phyloP scores from a whole-genome alignment of 2,888 invertebrate species.

The Trachelus iudaicus region DNA sequence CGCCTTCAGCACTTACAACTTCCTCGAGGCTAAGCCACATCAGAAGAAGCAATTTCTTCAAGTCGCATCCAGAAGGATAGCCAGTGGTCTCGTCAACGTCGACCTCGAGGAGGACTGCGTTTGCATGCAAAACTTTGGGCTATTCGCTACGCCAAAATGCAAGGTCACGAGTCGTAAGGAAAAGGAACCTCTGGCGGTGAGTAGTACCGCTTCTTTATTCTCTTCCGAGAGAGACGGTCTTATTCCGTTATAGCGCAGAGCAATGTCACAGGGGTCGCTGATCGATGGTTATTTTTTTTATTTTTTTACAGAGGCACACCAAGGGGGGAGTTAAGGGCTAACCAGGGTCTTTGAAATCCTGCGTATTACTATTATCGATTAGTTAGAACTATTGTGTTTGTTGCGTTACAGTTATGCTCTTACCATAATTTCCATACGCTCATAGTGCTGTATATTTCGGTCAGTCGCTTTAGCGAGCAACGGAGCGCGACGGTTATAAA shows the following conservation, averaged over 20 bases:
- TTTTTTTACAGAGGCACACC: constrained; percentile 48
- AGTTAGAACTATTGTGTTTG: constrained; percentile 45
- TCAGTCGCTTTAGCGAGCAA: too few relatives aligned
- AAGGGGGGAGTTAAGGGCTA: constrained; percentile 36
- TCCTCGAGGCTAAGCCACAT: constrained; percentile 68
- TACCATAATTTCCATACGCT: too few relatives aligned
- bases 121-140: constrained; percentile 49
- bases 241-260: background rate
- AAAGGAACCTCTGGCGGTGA: constrained; percentile 45
- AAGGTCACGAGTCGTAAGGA: constrained; percentile 58
- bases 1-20: constrained; percentile 74
- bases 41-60: constrained; percentile 74
- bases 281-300: background rate
- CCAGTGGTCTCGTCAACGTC: constrained; percentile 48
- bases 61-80: constrained; percentile 62
- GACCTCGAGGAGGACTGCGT: constrained; percentile 60
- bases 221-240: background rate
- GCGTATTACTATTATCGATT: constrained; percentile 33
- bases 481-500: too few relatives aligned
- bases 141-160: constrained; percentile 51
- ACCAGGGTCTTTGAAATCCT: constrained; percentile 26
- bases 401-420: constrained; percentile 40
- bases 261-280: background rate
- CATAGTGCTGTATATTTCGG: too few relatives aligned
- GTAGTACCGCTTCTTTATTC: constrained; percentile 24